Conservation (phyloP, 2,888 invertebrate genomes). For the Brachyopa scutellaris region DNA sequence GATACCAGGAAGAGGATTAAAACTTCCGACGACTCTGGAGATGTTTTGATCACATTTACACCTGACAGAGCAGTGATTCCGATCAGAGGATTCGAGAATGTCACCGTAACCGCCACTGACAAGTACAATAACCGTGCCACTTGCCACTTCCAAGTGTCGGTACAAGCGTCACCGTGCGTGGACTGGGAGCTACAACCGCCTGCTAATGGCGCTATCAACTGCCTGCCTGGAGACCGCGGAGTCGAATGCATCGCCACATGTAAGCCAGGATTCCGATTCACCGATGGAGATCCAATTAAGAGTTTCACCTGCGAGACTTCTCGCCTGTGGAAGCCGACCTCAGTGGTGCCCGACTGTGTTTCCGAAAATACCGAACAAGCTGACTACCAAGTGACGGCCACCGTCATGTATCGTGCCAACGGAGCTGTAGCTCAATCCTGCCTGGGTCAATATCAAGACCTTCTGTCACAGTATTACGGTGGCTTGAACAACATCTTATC, state of each 20-base stretch:
- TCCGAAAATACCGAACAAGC: constrained; percentile 97
- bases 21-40: constrained; percentile 93
- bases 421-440: constrained; percentile 94
- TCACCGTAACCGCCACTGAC: constrained; percentile 94
- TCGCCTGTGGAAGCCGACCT: constrained; percentile 92
- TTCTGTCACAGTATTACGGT: constrained; percentile 90
- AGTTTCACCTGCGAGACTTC: constrained; percentile 92
- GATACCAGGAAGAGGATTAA: constrained; percentile 93
- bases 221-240: constrained; percentile 90
- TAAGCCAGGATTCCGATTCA: constrained; percentile 93
- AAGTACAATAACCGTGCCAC: constrained; percentile 93
- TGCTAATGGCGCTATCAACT: constrained; percentile 93
- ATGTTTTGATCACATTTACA: constrained; percentile 90
- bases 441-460: constrained; percentile 91
- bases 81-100: constrained; percentile 94
- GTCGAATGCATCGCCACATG: constrained; percentile 95
- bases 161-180: constrained; percentile 96
- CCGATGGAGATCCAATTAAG: constrained; percentile 94
- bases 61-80: constrained; percentile 93
- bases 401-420: constrained; percentile 93
- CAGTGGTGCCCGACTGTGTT: constrained; percentile 96
- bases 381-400: constrained; percentile 94
- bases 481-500: constrained; percentile 92
- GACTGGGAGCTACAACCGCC: constrained; percentile 96
- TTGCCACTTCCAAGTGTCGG: constrained; percentile 96